phyloP scores from a whole-genome alignment of 2,888 invertebrate species.

The Drosophila demipolita region DNA sequence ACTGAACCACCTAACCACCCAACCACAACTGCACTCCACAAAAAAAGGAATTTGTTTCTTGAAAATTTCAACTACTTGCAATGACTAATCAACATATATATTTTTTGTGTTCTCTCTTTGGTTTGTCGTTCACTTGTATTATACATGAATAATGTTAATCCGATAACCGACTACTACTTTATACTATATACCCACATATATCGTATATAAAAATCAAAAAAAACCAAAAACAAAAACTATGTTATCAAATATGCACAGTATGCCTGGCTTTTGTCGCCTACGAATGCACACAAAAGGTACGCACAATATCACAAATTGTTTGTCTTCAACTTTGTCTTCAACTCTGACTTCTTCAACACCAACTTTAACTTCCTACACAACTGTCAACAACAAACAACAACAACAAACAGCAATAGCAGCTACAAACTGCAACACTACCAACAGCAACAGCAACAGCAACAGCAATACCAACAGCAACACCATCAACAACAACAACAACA shows the following conservation, averaged over 20 bases:
- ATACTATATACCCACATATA: constrained; percentile 39
- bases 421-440: constrained; percentile 53
- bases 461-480: constrained; percentile 75
- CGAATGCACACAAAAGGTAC: constrained; percentile 95
- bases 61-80: constrained; percentile 31
- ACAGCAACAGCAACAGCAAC: constrained; percentile 47
- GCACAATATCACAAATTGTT: constrained; percentile 84
- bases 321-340: constrained; percentile 82
- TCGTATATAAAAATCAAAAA: constrained; percentile 46
- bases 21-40: constrained; percentile 40
- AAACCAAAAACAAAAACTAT: constrained; percentile 33
- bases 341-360: constrained; percentile 80
- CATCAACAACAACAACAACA: constrained; percentile 47
- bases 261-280: constrained; percentile 99
- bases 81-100: constrained; percentile 64
- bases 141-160: constrained; percentile 61
- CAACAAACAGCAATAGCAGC: constrained; percentile 54
- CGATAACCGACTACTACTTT: constrained; percentile 65
- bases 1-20: constrained; percentile 31
- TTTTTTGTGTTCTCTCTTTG: constrained; percentile 73
- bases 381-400: constrained; percentile 30
- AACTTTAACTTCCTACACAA: constrained; percentile 77
- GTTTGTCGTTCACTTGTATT: constrained; percentile 76
- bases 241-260: constrained; percentile 88
- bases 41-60: constrained; percentile 18